Evolutionary conservation across 2,113 vertebrate species (phyloP), one percentile per base, ranked within the genome.

Genomic region (Syngnathus floridae): DNA sequence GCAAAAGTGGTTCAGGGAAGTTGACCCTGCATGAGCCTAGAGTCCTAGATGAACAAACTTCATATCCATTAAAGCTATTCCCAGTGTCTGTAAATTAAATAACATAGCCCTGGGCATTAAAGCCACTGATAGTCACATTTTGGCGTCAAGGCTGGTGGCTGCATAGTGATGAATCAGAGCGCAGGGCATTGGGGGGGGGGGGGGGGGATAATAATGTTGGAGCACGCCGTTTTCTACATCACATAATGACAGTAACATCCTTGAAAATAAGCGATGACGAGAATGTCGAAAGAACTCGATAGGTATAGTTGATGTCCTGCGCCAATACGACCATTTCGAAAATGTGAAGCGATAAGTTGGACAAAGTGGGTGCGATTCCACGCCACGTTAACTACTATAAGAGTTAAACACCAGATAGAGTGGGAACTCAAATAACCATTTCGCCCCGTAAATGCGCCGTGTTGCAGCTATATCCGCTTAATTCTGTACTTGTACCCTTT

Each of bases 1-100:
- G 17, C 17, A 59, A 38, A 40, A 40, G 35, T 59, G 57, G 19
- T 22, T 40, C 11, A 21, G 9, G 13, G 11, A 21, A 40, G 36
- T 31, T 55, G 11, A 14, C 52, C 21, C 19, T 10, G 48, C 48
- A 49, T 49, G n/a, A 1, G 52, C 22, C 5, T 7, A 31, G 26
- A 31, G 26, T 31, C 26, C 11, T 11, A 2, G 2, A 3, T 56
- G 26, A 31, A 49, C 58, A 65, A 74, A 79, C 67, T 78, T 84
- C 72, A 36, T 69, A 61, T 38, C 54, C 26, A 31, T 31, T 31
- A 31, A 31, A 72, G 55, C 57, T 60, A 16, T 43, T 61, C 37
- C 54, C 55, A 38, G 10, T 59, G 67, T 26, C 59, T 58, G 64
- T 69, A 58, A 72, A 82, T 67, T 37, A 51, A 76, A 75, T 40